phyloP scores from a whole-genome alignment of 2,113 vertebrate species.

The Mellivora capensis region DNA sequence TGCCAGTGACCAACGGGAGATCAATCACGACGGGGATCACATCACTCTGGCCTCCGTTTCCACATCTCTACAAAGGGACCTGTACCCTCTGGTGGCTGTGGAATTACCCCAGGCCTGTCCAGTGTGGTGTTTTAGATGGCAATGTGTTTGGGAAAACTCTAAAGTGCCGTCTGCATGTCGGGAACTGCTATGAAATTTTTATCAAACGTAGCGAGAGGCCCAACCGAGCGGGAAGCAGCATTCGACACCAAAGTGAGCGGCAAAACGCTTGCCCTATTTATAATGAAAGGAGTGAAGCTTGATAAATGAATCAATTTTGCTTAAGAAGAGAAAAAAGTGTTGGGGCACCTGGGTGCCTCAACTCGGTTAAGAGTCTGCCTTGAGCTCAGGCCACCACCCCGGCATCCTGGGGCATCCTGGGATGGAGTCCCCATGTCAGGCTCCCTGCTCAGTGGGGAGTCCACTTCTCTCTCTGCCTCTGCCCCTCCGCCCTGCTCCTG shows the following conservation, averaged over 20 bases:
- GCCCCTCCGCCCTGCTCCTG: not conserved
- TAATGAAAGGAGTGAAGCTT: not conserved
- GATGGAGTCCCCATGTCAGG: not conserved
- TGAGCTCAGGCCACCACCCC: not conserved
- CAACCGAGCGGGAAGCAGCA: not conserved
- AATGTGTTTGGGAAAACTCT: not conserved
- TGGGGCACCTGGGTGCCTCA: not conserved
- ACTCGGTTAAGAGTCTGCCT: not conserved
- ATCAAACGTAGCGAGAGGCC: not conserved
- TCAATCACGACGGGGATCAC: not conserved
- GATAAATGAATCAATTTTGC: not conserved
- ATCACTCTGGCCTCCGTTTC: not conserved
- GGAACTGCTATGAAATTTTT: not conserved
- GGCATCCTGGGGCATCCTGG: accelerated
- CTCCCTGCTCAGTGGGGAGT: not conserved
- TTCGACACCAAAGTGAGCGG: not conserved
- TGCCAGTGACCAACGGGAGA: not conserved
- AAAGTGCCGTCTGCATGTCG: not conserved
- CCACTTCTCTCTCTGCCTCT: not conserved
- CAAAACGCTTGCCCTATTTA: not conserved
- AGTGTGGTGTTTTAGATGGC: not conserved
- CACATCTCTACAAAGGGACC: not conserved
- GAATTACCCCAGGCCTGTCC: not conserved
- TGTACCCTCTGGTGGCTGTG: not conserved
- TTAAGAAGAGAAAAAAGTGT: not conserved